Evolutionary conservation across 2,113 vertebrate genomes (phyloP).

Genomic region (Sturnira hondurensis): DNA sequence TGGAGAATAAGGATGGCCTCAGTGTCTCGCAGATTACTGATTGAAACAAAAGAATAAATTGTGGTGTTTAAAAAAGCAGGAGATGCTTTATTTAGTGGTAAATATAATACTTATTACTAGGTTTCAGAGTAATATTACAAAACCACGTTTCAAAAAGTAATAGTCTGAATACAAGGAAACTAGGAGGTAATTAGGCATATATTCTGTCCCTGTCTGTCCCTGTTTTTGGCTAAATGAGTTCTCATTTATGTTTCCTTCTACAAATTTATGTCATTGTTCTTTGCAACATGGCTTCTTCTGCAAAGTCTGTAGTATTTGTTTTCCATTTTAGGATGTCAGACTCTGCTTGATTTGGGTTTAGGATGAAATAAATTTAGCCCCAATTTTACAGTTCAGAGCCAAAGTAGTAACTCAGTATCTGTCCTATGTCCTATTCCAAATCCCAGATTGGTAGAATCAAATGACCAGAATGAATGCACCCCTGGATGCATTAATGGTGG

Average conservation of each 20-base stretch:
- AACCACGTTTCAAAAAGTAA: not conserved
- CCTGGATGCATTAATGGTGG: not conserved
- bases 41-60: not conserved
- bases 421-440: not conserved
- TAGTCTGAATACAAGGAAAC: not conserved
- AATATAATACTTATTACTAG: too few relatives aligned
- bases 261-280: not conserved
- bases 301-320: not conserved
- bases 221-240: not conserved
- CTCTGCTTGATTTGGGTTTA: not conserved
- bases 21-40: not conserved
- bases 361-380: not conserved
- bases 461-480: too few relatives aligned
- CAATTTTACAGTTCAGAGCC: not conserved
- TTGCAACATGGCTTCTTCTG: not conserved
- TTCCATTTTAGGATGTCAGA: not conserved
- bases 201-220: not conserved
- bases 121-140: too few relatives aligned
- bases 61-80: not conserved
- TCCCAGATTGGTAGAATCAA: not conserved
- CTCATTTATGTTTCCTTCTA: not conserved
- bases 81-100: too few relatives aligned
- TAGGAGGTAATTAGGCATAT: not conserved
- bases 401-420: not conserved
- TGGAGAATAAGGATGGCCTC: not conserved